phyloP scores from a whole-genome alignment of 2,797 vertebrate genomes.

The Tenualosa ilisha region DNA sequence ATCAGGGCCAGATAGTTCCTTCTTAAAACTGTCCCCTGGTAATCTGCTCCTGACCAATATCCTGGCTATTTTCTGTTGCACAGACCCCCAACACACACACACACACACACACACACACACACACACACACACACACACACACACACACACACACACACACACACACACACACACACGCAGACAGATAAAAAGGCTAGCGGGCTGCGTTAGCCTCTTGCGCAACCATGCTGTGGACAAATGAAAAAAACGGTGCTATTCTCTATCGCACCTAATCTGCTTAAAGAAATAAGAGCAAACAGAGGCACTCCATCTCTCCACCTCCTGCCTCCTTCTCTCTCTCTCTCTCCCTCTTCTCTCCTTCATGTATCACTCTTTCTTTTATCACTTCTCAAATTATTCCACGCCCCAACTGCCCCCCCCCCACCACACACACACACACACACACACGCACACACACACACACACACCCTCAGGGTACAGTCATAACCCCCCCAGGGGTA shows the following conservation, averaged over 20 bases:
- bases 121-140: constrained; percentile 7
- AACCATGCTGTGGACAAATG: constrained; percentile 80
- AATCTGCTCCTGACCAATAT: not conserved
- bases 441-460: not conserved
- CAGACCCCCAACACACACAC: constrained; percentile 48
- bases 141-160: constrained; percentile 8
- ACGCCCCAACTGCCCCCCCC: constrained; percentile 18
- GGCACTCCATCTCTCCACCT: constrained; percentile 64
- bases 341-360: constrained; percentile 44
- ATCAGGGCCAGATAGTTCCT: not conserved
- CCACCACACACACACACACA: constrained; percentile 32
- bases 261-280: constrained; percentile 86
- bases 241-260: constrained; percentile 66
- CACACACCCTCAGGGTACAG: constrained; percentile 63
- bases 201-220: constrained; percentile 77
- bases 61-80: not conserved
- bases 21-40: constrained; percentile 5
- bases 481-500: constrained; percentile 70
- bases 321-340: constrained; percentile 47
- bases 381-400: constrained; percentile 80
- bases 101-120: not conserved
- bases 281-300: constrained; percentile 71
- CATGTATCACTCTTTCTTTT: constrained; percentile 45
- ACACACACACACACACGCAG: constrained; percentile 12
- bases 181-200: constrained; percentile 27